Percentiles rank a stretch among this genome's conserved stretches.
Conservation (phyloP, 2,888 invertebrate species). For the Watsonalla cultraria region DNA sequence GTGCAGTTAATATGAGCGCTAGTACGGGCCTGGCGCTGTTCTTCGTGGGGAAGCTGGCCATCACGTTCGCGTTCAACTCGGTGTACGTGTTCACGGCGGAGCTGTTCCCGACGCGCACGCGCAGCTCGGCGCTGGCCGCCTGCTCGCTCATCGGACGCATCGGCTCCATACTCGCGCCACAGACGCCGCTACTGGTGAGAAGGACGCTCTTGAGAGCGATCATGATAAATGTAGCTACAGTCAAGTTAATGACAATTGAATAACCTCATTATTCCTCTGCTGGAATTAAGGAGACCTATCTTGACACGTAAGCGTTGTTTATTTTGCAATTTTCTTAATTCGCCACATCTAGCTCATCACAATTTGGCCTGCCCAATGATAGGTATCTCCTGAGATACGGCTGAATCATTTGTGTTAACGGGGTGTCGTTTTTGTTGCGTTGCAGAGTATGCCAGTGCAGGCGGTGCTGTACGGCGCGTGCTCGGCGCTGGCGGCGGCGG, state of each 20-base stretch:
- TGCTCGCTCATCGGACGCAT: constrained; percentile 84
- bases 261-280: too few species aligned
- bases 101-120: constrained; percentile 83
- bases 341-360: too few species aligned
- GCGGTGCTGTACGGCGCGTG: constrained; percentile 69
- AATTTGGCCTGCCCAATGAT: too few species aligned
- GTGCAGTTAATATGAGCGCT: constrained; percentile 34
- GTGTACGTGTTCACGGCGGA: constrained; percentile 84
- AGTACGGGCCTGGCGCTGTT: constrained; percentile 62
- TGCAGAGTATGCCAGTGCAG: constrained; percentile 47
- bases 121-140: constrained; percentile 82
- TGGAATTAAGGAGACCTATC: too few species aligned
- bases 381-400: too few species aligned
- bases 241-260: too few species aligned
- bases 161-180: constrained; percentile 84
- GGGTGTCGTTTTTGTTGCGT: constrained; percentile 7
- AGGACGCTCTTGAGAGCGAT: too few species aligned
- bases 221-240: too few species aligned
- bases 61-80: constrained; percentile 82
- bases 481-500: constrained; percentile 61
- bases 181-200: constrained; percentile 81
- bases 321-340: too few species aligned
- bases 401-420: too few species aligned
- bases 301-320: too few species aligned
- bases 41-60: constrained; percentile 81